A percentile compares a stretch with the other conserved stretches of the same genome.
Evolutionary conservation across 2,797 vertebrate genomes (phyloP).

Genomic region (Fistularia commersonii): DNA sequence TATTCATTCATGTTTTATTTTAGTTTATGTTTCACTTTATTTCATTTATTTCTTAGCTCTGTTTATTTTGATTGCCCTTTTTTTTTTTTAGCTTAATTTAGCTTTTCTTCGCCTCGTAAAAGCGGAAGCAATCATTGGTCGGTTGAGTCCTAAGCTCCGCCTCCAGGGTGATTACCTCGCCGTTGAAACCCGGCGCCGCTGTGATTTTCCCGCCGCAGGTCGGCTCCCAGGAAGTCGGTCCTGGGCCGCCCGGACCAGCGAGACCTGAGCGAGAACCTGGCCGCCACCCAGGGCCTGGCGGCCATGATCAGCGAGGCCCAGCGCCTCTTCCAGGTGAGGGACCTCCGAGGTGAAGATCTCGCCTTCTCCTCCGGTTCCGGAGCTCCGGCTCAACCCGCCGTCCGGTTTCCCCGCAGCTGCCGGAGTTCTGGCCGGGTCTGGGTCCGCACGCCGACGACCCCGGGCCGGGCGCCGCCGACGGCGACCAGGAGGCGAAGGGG

Average conservation of each 20-base stretch:
- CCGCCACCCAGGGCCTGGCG: conserved; percentile 85
- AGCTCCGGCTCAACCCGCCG: conserved; percentile 57
- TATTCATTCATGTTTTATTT: too few species aligned
- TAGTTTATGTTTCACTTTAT: too few species aligned
- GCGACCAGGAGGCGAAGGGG: conserved; percentile 46
- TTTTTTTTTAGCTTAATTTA: too few species aligned
- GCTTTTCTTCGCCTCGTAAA: too few species aligned
- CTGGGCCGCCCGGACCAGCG: conserved; percentile 84
- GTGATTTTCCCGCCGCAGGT: conserved; percentile 53
- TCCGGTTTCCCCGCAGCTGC: conserved; percentile 13
- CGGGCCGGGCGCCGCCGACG: conserved; percentile 11
- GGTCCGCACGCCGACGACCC: too few species aligned
- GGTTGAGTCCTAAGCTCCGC: too few species aligned
- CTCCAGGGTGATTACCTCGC: too few species aligned
- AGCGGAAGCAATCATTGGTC: too few species aligned
- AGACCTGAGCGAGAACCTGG: conserved; percentile 85
- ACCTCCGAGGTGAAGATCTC: background rate
- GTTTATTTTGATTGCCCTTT: too few species aligned
- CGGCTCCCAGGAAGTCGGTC: conserved; percentile 82
- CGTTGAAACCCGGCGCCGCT: too few species aligned
- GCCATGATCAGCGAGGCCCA: conserved; percentile 82
- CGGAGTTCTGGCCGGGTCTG: conserved; percentile 19
- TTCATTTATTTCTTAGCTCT: too few species aligned
- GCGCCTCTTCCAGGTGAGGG: conserved; percentile 67
- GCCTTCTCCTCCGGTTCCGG: conserved; percentile 63